Evolutionary conservation across 2,888 invertebrate species (phyloP).

Genomic region (Aplocera efformata): DNA sequence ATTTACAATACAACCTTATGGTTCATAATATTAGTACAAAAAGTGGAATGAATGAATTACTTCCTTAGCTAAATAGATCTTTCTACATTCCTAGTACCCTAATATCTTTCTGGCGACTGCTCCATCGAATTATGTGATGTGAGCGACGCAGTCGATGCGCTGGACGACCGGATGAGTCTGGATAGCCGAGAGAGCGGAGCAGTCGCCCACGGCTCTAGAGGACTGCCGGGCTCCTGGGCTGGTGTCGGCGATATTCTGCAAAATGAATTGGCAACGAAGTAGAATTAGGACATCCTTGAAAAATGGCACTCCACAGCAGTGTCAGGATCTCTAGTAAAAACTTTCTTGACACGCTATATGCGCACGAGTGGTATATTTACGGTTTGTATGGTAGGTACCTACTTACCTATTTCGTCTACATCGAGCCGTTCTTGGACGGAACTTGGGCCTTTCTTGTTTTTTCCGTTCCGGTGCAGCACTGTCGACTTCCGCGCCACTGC

Average conservation of each 20-base stretch:
- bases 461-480: slow-evolving; percentile 44
- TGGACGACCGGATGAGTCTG: slow-evolving; percentile 56
- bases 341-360: no score
- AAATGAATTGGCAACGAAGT: slow-evolving; percentile 3
- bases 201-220: slow-evolving; percentile 71
- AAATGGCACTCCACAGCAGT: no score
- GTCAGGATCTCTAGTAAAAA: no score
- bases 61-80: no score
- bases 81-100: no score
- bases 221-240: slow-evolving; percentile 52
- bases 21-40: no score
- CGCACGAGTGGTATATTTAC: no score
- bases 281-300: neutral
- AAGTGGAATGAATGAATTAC: no score
- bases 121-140: slow-evolving; percentile 50
- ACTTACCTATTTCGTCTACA: slow-evolving; percentile 55
- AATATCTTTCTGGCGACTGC: slow-evolving; percentile 46
- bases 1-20: no score
- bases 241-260: slow-evolving; percentile 57
- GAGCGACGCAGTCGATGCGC: slow-evolving; percentile 56
- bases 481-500: slow-evolving; percentile 63
- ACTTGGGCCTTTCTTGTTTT: slow-evolving; percentile 39
- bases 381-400: no score
- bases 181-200: slow-evolving; percentile 63
- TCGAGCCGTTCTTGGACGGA: slow-evolving; percentile 62